phyloP scores from a whole-genome alignment of 2,888 invertebrate genomes.

The Odontocerum albicorne region DNA sequence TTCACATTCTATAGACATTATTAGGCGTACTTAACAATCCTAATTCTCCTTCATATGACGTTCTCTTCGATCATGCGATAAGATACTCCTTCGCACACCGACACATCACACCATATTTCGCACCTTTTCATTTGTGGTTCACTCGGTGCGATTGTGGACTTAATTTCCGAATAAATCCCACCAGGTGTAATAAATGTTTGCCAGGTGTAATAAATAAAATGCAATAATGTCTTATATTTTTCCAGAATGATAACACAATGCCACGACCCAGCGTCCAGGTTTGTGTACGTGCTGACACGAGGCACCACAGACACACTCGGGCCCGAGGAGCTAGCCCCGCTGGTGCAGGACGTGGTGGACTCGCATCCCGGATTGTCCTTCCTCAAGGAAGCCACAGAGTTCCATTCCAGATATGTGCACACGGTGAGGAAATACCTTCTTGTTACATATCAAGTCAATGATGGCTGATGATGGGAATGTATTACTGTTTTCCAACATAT shows the following conservation, averaged over 20 bases:
- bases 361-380: slow-evolving; percentile 97
- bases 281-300: slow-evolving; percentile 81
- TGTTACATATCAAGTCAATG: no score
- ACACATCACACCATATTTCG: no score
- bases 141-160: no score
- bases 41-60: no score
- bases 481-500: no score
- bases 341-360: slow-evolving; percentile 97
- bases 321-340: slow-evolving; percentile 90
- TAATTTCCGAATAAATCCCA: background rate
- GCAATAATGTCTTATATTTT: slow-evolving; percentile 30
- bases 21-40: no score
- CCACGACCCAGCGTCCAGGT: slow-evolving; percentile 87
- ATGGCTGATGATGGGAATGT: no score
- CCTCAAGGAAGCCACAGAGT: slow-evolving; percentile 96
- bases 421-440: slow-evolving; percentile 76
- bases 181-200: background rate
- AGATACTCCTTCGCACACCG: no score
- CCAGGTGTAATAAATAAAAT: no score
- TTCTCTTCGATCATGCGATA: no score
- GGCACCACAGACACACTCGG: slow-evolving; percentile 68
- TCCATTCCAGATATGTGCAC: slow-evolving; percentile 98
- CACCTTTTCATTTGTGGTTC: no score
- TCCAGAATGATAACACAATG: slow-evolving; percentile 77
- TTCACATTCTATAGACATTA: no score